A percentile compares a stretch with the other conserved stretches of the same genome.
Evolutionary conservation across 2,888 invertebrate species (phyloP).

Genomic region (Apodemia duryi): DNA sequence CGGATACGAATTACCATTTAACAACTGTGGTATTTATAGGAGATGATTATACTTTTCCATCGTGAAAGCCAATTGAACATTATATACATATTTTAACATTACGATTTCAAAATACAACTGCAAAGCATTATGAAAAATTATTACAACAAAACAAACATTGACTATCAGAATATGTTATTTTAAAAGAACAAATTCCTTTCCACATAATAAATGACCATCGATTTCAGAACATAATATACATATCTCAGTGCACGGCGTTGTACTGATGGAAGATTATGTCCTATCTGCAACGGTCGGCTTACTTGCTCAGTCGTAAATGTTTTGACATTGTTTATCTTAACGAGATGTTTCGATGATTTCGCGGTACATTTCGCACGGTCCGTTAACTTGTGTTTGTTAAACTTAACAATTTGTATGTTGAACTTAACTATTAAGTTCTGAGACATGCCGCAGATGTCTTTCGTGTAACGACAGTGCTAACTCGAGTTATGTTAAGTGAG

Average conservation of each 20-base stretch:
- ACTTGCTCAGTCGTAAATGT: slow-evolving; percentile 22
- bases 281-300: slow-evolving; percentile 25
- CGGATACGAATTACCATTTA: no score
- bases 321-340: slow-evolving; percentile 36
- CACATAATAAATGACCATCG: slow-evolving; percentile 4
- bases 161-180: neutral
- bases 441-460: slow-evolving; percentile 7
- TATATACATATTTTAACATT: neutral
- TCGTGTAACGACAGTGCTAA: slow-evolving; percentile 18
- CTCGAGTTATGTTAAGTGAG: neutral
- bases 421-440: neutral
- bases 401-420: neutral
- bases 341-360: slow-evolving; percentile 41
- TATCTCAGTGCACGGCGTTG: neutral
- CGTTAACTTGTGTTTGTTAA: slow-evolving; percentile 30
- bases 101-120: neutral
- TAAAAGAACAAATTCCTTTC: neutral
- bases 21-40: no score
- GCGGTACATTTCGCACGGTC: slow-evolving; percentile 38
- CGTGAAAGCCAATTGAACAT: no score
- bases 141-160: neutral
- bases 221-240: slow-evolving; percentile 3
- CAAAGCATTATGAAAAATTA: slow-evolving; percentile 1
- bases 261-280: slow-evolving; percentile 20
- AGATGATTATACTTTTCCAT: no score